These are phyloP conservation scores for Cheilinus undulatus DNA, from an alignment of 2,113 vertebrate genomes.

Conservation along the genomic window DNA sequence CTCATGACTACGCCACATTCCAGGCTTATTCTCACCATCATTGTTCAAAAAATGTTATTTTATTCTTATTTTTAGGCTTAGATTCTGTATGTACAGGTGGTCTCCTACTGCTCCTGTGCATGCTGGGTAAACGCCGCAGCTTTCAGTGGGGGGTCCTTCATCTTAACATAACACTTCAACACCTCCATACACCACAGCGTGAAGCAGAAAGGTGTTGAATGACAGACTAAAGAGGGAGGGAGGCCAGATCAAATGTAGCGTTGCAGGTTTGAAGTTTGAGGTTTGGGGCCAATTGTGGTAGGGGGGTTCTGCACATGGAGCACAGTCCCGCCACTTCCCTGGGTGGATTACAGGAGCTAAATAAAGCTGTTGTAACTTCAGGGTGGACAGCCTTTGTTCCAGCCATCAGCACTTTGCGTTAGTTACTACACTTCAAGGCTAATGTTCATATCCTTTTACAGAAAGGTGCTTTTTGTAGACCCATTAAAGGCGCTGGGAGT, in stretches of 20 bases:
- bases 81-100: constrained; percentile 67
- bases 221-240: constrained; percentile 22
- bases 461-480: constrained; percentile 53
- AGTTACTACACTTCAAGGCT: constrained; percentile 55
- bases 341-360: constrained; percentile 66
- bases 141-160: constrained; percentile 54
- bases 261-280: constrained; percentile 55
- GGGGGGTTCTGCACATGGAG: constrained; percentile 26
- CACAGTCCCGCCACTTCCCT: constrained; percentile 33
- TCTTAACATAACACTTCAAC: constrained; percentile 56
- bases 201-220: constrained; percentile 49
- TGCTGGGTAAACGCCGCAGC: constrained; percentile 25
- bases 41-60: constrained; percentile 62
- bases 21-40: constrained; percentile 43
- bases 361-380: constrained; percentile 58
- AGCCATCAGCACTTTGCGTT: constrained; percentile 55
- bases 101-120: constrained; percentile 2
- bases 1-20: constrained; percentile 31
- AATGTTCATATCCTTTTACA: constrained; percentile 50
- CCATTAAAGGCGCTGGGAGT: constrained; percentile 55
- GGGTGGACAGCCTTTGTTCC: constrained; percentile 63
- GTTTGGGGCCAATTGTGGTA: constrained; percentile 56
- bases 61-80: constrained; percentile 39
- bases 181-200: constrained; percentile 35
- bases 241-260: constrained; percentile 50